These are phyloP conservation scores for Habroteleia sp. DNA, from an alignment of 2,888 invertebrate species.

Conservation along the genomic window DNA sequence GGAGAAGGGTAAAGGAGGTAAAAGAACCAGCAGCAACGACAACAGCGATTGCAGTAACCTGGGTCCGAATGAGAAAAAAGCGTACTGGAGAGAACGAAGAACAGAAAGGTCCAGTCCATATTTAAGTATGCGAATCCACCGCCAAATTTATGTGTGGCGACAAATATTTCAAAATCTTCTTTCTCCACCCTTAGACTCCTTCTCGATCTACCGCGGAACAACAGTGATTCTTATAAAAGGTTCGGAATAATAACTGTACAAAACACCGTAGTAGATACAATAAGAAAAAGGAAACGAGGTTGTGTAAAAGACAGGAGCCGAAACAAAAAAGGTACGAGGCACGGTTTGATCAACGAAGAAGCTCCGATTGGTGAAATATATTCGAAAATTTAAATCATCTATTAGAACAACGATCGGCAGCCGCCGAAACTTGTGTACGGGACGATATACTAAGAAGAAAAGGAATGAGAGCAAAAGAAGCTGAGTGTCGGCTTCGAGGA, in stretches of 20 bases:
- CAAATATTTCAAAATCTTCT: slow-evolving; percentile 80
- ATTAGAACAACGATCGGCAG: slow-evolving; percentile 71
- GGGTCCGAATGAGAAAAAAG: slow-evolving; percentile 45
- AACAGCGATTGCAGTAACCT: slow-evolving; percentile 54
- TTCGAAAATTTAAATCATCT: slow-evolving; percentile 78
- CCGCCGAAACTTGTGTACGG: slow-evolving; percentile 68
- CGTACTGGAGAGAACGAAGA: slow-evolving; percentile 54
- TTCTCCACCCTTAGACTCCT: slow-evolving; percentile 33
- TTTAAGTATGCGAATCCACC: slow-evolving; percentile 78
- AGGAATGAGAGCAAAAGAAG: slow-evolving; percentile 51
- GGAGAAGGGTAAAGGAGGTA: slow-evolving; percentile 67
- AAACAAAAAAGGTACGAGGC: slow-evolving; percentile 65
- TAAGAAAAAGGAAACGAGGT: slow-evolving; percentile 23
- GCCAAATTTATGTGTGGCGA: slow-evolving; percentile 79
- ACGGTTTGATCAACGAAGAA: slow-evolving; percentile 52
- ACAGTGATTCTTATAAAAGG: slow-evolving; percentile 68
- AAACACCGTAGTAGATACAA: slow-evolving; percentile 30
- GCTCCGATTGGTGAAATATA: slow-evolving; percentile 69
- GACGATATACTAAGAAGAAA: slow-evolving; percentile 65
- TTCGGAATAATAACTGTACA: slow-evolving; percentile 59
- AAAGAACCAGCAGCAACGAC: slow-evolving; percentile 63
- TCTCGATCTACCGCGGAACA: slow-evolving; percentile 59
- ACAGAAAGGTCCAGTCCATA: slow-evolving; percentile 73
- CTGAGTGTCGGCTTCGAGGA: slow-evolving; percentile 55
- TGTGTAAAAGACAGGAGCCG: slow-evolving; percentile 48